phyloP scores from a whole-genome alignment of 2,113 vertebrate species.

The Callithrix jacchus region DNA sequence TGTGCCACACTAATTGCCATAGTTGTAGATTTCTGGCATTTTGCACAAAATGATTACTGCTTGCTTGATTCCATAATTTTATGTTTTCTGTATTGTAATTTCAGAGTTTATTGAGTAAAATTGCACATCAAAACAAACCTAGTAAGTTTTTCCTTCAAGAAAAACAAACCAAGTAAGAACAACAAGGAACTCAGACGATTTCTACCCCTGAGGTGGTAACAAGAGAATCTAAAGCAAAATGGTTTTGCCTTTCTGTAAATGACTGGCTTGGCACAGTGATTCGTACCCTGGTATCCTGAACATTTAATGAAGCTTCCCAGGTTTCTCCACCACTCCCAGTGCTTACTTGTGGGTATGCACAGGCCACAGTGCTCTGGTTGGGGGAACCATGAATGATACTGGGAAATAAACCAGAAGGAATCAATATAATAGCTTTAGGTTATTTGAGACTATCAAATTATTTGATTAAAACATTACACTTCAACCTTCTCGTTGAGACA shows the following conservation, averaged over 20 bases:
- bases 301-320: background rate
- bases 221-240: conserved; percentile 11
- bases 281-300: background rate
- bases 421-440: conserved; percentile 33
- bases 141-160: background rate
- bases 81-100: conserved; percentile 66
- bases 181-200: conserved; percentile 30
- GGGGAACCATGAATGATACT: background rate
- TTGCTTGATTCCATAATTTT: conserved; percentile 62
- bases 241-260: conserved; percentile 18
- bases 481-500: background rate
- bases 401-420: conserved; percentile 31
- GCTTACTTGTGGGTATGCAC: background rate
- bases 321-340: background rate
- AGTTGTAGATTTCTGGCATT: conserved; percentile 33
- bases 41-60: conserved; percentile 66
- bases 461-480: conserved; percentile 26
- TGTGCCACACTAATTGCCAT: conserved; percentile 28
- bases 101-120: conserved; percentile 53
- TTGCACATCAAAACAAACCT: conserved; percentile 53
- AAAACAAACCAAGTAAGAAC: conserved; percentile 21
- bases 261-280: background rate
- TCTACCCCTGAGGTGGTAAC: background rate
- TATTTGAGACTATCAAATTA: conserved; percentile 5
- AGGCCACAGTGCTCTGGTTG: background rate